Conservation (phyloP, 2,797 vertebrate species). For the Thamnophis elegans region DNA sequence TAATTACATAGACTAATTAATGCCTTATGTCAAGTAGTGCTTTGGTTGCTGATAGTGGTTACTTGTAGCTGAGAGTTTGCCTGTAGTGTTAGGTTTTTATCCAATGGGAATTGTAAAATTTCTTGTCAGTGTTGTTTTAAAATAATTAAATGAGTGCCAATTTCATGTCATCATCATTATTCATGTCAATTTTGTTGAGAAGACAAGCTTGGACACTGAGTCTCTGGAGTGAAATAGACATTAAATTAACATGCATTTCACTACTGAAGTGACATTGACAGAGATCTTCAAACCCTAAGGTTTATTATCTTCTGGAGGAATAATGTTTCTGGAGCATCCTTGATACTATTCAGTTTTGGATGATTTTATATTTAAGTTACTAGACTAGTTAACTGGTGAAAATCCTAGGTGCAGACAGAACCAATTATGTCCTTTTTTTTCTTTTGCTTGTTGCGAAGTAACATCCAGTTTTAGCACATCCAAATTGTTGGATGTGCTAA, state of each 20-base stretch:
- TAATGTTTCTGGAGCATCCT: neutral
- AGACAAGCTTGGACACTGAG: constrained; percentile 8
- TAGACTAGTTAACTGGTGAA: neutral
- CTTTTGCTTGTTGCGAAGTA: neutral
- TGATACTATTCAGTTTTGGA: neutral
- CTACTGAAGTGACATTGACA: neutral
- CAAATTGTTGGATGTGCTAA: neutral
- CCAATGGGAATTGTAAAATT: neutral
- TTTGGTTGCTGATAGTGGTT: neutral
- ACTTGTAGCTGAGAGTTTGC: neutral
- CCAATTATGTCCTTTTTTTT: neutral
- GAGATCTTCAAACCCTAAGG: neutral
- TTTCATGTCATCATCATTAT: constrained; percentile 21
- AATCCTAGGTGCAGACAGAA: neutral
- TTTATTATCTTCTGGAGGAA: neutral
- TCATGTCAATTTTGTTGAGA: constrained; percentile 9
- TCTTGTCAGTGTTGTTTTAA: constrained; percentile 12
- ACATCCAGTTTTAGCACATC: neutral
- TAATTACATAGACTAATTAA: constrained; percentile 22
- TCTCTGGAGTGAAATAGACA: constrained; percentile 22
- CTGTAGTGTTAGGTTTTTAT: neutral
- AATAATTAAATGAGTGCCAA: constrained; percentile 10
- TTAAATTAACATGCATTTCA: constrained; percentile 11
- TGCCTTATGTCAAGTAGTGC: neutral
- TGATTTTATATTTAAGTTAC: neutral